Conservation (phyloP, 2,113 vertebrate genomes). For the Paratilapia polleni region DNA sequence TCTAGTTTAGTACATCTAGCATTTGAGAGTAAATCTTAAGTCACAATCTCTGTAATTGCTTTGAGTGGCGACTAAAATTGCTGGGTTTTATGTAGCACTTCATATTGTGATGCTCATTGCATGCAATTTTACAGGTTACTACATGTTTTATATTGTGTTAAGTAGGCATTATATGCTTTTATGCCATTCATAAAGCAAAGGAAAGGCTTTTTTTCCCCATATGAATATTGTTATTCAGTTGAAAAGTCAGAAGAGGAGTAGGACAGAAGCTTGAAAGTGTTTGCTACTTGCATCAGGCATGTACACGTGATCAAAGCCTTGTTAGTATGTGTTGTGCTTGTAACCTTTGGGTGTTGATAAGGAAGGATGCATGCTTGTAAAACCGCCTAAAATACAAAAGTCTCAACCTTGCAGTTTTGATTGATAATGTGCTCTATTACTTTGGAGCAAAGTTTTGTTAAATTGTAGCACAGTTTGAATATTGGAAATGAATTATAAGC, state of each 20-base stretch:
- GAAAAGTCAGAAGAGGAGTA: background rate
- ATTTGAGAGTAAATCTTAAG: background rate
- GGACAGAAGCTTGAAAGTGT: constrained; percentile 36
- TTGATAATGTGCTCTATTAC: constrained; percentile 5
- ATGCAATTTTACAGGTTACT: background rate
- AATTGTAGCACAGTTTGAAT: constrained; percentile 6
- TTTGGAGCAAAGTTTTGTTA: constrained; percentile 3
- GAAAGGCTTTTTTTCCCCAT: background rate
- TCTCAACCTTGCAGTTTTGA: background rate
- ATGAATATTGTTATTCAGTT: background rate
- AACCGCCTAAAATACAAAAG: constrained; percentile 9
- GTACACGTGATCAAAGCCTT: constrained; percentile 44
- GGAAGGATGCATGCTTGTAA: constrained; percentile 3
- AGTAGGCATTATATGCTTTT: background rate
- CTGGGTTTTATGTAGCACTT: background rate
- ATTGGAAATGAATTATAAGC: background rate
- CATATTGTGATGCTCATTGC: background rate
- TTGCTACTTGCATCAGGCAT: constrained; percentile 32
- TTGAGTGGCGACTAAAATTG: constrained; percentile 4
- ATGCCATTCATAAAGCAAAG: background rate
- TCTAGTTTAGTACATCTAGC: constrained; percentile 9
- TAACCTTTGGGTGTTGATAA: constrained; percentile 42
- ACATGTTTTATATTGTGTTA: background rate
- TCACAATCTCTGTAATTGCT: constrained; percentile 3
- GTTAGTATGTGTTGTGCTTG: constrained; percentile 36